Base-by-base conservation (phyloP, 2,113 vertebrate genomes). In the Clarias batrachus region DNA sequence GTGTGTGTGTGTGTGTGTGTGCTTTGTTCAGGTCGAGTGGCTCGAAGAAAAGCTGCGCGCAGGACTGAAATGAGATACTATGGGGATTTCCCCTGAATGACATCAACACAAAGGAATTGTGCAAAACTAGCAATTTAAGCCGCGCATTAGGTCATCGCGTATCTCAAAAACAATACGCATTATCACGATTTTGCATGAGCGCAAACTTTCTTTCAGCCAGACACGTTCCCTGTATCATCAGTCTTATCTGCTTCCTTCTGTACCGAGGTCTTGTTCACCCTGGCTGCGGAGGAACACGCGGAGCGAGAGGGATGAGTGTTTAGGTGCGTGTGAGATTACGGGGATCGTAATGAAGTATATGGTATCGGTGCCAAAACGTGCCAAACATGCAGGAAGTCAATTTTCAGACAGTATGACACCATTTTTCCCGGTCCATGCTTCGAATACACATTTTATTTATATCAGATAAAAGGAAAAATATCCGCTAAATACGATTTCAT, bases 71-170 rank as follows among this genome's bases (percentile, higher is more conserved):
- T 88, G 92, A 94, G 93, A 94, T 91, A 91, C 89, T 87, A 91
- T 91, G 93, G 94, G 94, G 93, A 94, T 94, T 95, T 94, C 93
- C 94, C 93, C 87, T 6, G 89, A 91, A 91, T 74, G 89, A 91
- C 94, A 94, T 94, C 93, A 94, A 91, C 88, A 90, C 92, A 91
- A 93, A 94, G 93, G 93, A 92, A 94, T 95, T 90, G 91, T 82
- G 92, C 88, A 63, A 92, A 87, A 92, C 91, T 89, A 93, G 91
- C 90, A 91, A 91, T 90, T 87, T 87, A 90, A 92, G 91, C 92
- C 92, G 89, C 89, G 90, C 88, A 90, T 81, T 14, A 7, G 11
- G 17, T 80, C 78, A 37, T 30, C 17, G 27, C 5, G 1, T 11
- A 2, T 25, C 21, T 30, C 7, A 10, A 30, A 5, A 37, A n/a